A percentile compares a stretch with the other conserved stretches of the same genome.
Conservation (phyloP, 2,797 vertebrate species). For the Hypotaenidia philippensis region DNA sequence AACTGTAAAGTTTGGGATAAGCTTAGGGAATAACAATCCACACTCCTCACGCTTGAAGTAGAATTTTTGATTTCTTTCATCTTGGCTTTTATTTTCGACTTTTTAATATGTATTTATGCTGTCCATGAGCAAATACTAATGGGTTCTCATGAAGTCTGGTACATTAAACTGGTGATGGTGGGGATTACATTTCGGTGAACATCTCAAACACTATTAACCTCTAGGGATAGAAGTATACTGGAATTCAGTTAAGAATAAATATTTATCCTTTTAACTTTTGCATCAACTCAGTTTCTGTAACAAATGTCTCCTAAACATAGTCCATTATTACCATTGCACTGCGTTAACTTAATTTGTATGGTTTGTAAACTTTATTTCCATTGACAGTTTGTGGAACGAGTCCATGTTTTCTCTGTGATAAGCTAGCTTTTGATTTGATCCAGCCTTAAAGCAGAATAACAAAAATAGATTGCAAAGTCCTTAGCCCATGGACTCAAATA, state of each 20-base stretch:
- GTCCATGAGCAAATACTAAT: fast-evolving
- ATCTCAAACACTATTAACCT: not conserved
- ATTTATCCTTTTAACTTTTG: not conserved
- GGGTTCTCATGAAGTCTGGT: not conserved
- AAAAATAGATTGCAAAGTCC: not conserved
- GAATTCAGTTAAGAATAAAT: not conserved
- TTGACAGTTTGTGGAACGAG: not conserved
- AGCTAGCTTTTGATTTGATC: not conserved
- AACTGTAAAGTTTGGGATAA: not conserved
- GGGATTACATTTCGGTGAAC: not conserved
- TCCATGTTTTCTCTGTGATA: not conserved
- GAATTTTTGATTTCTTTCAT: not conserved
- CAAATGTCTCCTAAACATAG: not conserved
- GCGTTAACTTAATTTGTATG: not conserved
- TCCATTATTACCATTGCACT: not conserved
- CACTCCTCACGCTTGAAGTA: not conserved
- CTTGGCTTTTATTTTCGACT: not conserved
- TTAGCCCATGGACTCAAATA: not conserved
- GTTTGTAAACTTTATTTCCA: not conserved
- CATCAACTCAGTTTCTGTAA: not conserved
- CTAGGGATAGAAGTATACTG: not conserved
- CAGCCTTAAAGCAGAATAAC: not conserved
- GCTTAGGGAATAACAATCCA: not conserved
- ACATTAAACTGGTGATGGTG: not conserved
- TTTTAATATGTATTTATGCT: not conserved